A percentile compares a stretch with the other conserved stretches of the same genome.
Conservation (phyloP, 2,113 vertebrate species). For the Urocolius indicus region DNA sequence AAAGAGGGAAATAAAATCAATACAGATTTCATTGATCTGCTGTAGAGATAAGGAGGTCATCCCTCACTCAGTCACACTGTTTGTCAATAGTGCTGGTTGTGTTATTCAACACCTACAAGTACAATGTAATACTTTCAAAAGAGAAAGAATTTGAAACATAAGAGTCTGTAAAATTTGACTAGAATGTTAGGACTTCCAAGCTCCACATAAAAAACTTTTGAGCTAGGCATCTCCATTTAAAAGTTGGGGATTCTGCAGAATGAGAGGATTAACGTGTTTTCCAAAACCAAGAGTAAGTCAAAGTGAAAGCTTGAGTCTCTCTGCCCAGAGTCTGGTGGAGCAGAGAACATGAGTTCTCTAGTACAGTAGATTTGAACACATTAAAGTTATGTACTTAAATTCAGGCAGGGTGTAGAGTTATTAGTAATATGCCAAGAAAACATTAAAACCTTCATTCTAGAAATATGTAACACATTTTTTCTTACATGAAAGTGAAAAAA, state of each 20-base stretch:
- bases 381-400: not conserved
- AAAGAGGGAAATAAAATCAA: not conserved
- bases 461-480: not conserved
- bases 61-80: not conserved
- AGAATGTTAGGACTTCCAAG: not conserved
- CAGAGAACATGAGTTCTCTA: not conserved
- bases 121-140: not conserved
- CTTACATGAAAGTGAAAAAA: not conserved
- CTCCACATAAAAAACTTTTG: not conserved
- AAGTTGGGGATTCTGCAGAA: not conserved
- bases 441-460: not conserved
- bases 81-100: not conserved
- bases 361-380: not conserved
- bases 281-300: not conserved
- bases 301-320: not conserved
- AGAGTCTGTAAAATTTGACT: not conserved
- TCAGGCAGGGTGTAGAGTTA: not conserved
- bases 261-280: not conserved
- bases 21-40: not conserved
- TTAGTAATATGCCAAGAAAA: not conserved
- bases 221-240: not conserved
- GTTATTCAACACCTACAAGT: not conserved
- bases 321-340: not conserved
- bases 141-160: not conserved
- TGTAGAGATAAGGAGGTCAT: not conserved